Evolutionary conservation across 2,888 invertebrate species (phyloP).

Genomic region (Phaedon cochleariae): DNA sequence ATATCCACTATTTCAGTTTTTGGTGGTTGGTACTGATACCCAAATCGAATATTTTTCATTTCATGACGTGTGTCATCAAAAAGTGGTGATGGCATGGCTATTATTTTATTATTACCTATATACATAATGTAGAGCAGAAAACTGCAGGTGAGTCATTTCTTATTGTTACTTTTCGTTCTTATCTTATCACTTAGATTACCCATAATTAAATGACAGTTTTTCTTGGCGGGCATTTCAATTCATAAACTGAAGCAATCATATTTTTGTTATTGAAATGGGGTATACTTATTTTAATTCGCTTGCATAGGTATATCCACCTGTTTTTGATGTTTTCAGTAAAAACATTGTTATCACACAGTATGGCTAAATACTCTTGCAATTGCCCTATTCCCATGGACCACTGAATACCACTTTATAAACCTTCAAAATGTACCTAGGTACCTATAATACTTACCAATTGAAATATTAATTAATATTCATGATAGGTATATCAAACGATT

Average conservation of each 20-base stretch:
- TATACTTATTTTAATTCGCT: background rate
- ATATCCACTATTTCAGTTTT: no score
- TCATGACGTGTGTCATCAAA: slow-evolving; percentile 47
- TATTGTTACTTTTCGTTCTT: slow-evolving; percentile 33
- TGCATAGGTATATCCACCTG: background rate
- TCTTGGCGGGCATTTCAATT: slow-evolving; percentile 41
- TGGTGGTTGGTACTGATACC: no score
- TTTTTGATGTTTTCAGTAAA: background rate
- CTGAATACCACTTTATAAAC: no score
- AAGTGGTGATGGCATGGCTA: slow-evolving; percentile 49
- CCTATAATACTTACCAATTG: no score
- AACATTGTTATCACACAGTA: background rate
- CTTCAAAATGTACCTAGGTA: no score
- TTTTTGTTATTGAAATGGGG: slow-evolving; percentile 2
- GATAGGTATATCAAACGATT: no score
- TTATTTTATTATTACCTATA: slow-evolving; percentile 48
- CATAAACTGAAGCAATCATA: slow-evolving; percentile 1
- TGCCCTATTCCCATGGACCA: no score
- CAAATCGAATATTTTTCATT: no score
- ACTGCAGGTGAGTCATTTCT: slow-evolving; percentile 50
- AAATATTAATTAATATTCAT: no score
- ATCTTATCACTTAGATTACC: slow-evolving; percentile 35
- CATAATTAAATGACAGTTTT: slow-evolving; percentile 19
- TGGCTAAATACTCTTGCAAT: no score
- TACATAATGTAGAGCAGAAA: slow-evolving; percentile 47